Conservation (phyloP, 2,888 invertebrate genomes). For the Ischnura elegans region DNA sequence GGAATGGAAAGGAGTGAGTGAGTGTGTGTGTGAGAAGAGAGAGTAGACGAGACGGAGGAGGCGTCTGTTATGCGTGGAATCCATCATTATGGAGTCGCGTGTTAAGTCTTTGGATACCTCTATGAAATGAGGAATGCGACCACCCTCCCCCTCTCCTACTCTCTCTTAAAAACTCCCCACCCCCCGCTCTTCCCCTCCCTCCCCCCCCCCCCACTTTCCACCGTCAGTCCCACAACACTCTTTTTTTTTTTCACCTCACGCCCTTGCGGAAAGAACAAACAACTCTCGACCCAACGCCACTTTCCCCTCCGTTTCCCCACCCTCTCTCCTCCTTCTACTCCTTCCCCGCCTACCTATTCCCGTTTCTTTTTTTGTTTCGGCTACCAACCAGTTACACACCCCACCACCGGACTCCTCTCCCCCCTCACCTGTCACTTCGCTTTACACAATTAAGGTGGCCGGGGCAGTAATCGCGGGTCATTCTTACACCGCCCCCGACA, state of each 20-base stretch:
- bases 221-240: not conserved
- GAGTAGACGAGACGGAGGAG: not conserved
- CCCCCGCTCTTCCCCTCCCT: not conserved
- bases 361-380: not conserved
- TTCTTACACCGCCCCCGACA: too few species aligned
- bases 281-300: constrained; percentile 19
- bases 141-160: not conserved
- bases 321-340: not conserved
- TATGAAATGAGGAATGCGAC: constrained; percentile 49
- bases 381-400: constrained; percentile 41
- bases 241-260: constrained; percentile 41
- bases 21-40: too few species aligned
- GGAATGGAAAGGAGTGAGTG: not conserved
- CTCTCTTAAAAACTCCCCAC: not conserved
- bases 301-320: not conserved
- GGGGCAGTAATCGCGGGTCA: too few species aligned
- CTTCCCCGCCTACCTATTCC: too few species aligned
- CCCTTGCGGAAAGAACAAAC: constrained; percentile 61
- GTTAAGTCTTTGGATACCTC: constrained; percentile 56
- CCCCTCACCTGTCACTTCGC: not conserved
- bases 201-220: not conserved
- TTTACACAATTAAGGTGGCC: not conserved
- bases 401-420: not conserved
- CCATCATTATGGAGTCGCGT: constrained; percentile 62
- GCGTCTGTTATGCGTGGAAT: constrained; percentile 33